Evolutionary conservation across 23 tunicate genomes (phyloP).

Genomic region (Oikopleura vanhoeffeni): DNA sequence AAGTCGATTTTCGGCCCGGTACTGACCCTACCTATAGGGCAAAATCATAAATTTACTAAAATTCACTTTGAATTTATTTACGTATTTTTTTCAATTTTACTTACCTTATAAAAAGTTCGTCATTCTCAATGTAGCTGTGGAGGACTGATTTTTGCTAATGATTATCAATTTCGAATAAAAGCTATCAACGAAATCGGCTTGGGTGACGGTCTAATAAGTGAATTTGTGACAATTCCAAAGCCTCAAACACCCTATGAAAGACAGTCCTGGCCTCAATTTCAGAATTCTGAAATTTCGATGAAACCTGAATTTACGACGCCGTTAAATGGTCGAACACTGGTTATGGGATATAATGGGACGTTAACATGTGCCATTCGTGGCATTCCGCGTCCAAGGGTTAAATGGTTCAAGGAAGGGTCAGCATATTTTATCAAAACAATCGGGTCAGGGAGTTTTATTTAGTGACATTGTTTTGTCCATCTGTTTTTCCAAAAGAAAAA

Average conservation of each 20-base stretch:
- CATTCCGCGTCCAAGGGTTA: slow-evolving; percentile 63
- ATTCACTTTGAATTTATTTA: too few species aligned
- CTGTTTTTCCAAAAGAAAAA: too few species aligned
- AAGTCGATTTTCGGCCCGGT: too few species aligned
- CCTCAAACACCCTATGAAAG: not conserved
- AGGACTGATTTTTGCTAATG: not conserved
- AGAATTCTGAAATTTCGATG: not conserved
- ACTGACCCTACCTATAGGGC: too few species aligned
- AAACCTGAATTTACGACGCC: slow-evolving; percentile 85
- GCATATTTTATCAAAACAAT: too few species aligned
- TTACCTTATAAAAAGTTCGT: not conserved
- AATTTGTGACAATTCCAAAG: too few species aligned
- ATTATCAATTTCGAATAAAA: not conserved
- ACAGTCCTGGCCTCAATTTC: not conserved
- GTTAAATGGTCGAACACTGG: slow-evolving; percentile 50
- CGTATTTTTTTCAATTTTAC: too few species aligned
- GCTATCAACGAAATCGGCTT: not conserved
- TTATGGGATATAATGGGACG: slow-evolving; percentile 85
- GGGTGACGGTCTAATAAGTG: too few species aligned
- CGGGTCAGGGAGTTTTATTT: too few species aligned
- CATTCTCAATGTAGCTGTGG: not conserved
- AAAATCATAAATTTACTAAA: too few species aligned
- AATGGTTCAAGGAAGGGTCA: slow-evolving; percentile 95
- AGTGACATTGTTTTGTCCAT: too few species aligned
- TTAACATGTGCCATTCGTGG: slow-evolving; percentile 73